phyloP scores from a whole-genome alignment of 64 coral and sea anemone species.

The Astreopora myriophthalma region DNA sequence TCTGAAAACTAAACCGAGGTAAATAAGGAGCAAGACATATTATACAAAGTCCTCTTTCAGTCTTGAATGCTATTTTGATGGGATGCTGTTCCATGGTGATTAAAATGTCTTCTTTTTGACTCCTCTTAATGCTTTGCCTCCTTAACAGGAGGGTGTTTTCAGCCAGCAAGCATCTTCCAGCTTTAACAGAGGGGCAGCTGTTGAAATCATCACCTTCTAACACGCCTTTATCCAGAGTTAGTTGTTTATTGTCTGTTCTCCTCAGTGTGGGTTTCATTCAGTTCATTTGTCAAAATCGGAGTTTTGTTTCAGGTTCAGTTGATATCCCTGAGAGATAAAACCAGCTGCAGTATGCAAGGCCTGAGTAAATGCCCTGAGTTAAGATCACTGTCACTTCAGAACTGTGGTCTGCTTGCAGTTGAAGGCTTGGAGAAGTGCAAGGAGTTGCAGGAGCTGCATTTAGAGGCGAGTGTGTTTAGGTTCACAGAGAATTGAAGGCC shows the following conservation, averaged over 20 bases:
- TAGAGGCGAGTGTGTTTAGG: conserved; percentile 30
- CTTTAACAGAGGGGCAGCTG: conserved; percentile 72
- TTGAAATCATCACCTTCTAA: conserved; percentile 41
- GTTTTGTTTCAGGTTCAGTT: conserved; percentile 34
- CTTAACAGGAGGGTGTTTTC: conserved; percentile 77
- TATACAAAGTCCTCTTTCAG: too few relatives aligned
- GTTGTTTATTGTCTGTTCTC: too few relatives aligned
- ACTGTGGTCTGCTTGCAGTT: conserved; percentile 83
- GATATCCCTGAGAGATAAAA: conserved; percentile 10
- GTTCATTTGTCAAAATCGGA: too few relatives aligned
- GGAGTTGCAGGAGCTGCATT: conserved; percentile 55
- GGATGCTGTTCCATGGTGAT: too few relatives aligned
- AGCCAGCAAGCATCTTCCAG: conserved; percentile 69
- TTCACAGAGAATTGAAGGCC: too few relatives aligned
- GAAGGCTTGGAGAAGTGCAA: conserved; percentile 85
- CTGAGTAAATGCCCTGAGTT: conserved; percentile 69
- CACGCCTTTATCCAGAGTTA: conserved; percentile 66
- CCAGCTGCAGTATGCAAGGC: conserved; percentile 68
- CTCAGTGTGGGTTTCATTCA: too few relatives aligned
- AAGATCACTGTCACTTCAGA: conserved; percentile 48
- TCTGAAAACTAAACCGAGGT: conserved; percentile 45
- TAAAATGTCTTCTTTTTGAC: background rate
- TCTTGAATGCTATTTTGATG: too few relatives aligned
- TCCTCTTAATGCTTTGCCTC: background rate
- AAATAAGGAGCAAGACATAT: background rate